Conservation (phyloP, 1,140 invertebrate species). For the Phymastichus coffea region DNA sequence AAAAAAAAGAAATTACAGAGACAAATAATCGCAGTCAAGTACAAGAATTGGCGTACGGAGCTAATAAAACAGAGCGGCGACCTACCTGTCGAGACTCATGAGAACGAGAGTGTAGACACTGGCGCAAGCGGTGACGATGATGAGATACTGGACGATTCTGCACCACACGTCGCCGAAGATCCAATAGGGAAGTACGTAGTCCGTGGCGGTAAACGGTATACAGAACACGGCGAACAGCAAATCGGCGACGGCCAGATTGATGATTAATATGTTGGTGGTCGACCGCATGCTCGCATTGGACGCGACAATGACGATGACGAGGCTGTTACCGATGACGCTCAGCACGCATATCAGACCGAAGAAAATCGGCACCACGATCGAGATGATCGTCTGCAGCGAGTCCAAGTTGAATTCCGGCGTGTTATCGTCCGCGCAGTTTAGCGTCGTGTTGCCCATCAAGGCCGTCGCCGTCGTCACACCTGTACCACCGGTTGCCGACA, state of each 20-base stretch:
- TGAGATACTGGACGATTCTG: constrained; percentile 81
- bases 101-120: constrained; percentile 93
- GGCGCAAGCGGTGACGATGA: constrained; percentile 88
- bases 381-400: constrained; percentile 63
- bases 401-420: constrained; percentile 42
- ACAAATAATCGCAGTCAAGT: too few relatives aligned
- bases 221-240: constrained; percentile 94
- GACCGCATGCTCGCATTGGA: constrained; percentile 89
- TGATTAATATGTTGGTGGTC: constrained; percentile 90
- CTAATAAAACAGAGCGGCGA: too few relatives aligned
- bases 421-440: too few relatives aligned
- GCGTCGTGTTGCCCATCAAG: constrained; percentile 25
- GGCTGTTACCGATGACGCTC: constrained; percentile 83
- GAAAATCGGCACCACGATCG: constrained; percentile 78
- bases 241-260: constrained; percentile 86
- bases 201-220: constrained; percentile 89
- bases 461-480: neutral
- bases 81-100: constrained; percentile 86
- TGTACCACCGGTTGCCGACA: neutral
- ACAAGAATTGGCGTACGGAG: too few relatives aligned
- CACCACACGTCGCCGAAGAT: constrained; percentile 90
- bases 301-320: constrained; percentile 83
- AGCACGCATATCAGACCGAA: constrained; percentile 86
- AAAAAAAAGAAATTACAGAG: too few relatives aligned
- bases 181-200: constrained; percentile 86